phyloP scores from a whole-genome alignment of 2,113 vertebrate species.

The Solenodon paradoxus region DNA sequence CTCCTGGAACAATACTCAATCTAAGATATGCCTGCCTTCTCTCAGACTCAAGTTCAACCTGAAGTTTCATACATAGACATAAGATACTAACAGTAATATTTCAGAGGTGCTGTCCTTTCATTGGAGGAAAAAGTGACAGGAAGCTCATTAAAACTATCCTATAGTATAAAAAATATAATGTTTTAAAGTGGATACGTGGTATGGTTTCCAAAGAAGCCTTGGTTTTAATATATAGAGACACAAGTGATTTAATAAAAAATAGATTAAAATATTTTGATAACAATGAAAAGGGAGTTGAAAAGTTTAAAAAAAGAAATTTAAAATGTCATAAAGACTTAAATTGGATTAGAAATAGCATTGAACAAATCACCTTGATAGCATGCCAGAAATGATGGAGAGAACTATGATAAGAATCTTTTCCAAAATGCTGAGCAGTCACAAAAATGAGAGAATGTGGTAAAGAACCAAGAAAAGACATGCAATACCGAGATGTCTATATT shows the following conservation, averaged over 20 bases:
- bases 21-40: background rate
- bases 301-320: background rate
- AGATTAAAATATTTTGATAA: background rate
- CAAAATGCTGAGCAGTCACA: background rate
- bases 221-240: background rate
- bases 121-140: background rate
- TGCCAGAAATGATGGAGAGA: background rate
- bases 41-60: background rate
- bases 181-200: background rate
- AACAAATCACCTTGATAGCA: background rate
- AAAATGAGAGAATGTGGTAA: background rate
- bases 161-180: background rate
- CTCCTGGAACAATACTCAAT: background rate
- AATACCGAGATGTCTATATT: background rate
- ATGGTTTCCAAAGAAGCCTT: background rate
- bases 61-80: background rate
- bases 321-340: background rate
- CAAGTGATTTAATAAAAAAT: background rate
- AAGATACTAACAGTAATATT: background rate
- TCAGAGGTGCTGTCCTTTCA: background rate
- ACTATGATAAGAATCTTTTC: background rate
- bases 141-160: background rate
- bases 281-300: background rate
- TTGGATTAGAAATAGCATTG: background rate
- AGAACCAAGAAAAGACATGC: background rate